These are phyloP conservation scores for Tupaia chinensis DNA, from an alignment of 2,113 vertebrate genomes.

Conservation along the genomic window DNA sequence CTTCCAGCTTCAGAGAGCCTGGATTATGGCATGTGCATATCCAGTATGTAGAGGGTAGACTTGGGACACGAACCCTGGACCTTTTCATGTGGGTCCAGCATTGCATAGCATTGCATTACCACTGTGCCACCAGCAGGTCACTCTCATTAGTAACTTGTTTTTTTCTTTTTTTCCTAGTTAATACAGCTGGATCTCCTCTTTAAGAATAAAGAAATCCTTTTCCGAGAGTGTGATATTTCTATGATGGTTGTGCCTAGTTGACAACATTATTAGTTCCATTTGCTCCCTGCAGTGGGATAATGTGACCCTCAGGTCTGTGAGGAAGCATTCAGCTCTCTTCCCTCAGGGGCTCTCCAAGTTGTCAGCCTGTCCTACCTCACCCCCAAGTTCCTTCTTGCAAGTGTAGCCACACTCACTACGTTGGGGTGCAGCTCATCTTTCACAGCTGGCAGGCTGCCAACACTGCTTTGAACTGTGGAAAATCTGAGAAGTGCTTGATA, in stretches of 20 bases:
- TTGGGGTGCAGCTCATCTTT: conserved; percentile 51
- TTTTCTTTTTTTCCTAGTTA: not conserved
- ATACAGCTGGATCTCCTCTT: not conserved
- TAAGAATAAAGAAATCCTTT: not conserved
- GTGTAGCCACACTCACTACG: conserved; percentile 20
- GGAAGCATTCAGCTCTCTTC: not conserved
- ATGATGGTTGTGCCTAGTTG: too few relatives aligned
- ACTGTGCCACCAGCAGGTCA: too few relatives aligned
- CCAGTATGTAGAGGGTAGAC: too few relatives aligned
- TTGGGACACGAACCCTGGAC: too few relatives aligned
- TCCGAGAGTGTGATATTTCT: not conserved
- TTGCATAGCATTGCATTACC: too few relatives aligned
- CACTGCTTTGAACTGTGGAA: conserved; percentile 66
- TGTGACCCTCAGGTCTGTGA: not conserved
- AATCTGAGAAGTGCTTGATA: conserved; percentile 66
- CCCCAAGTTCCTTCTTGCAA: not conserved
- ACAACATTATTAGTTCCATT: not conserved
- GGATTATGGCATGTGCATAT: too few relatives aligned
- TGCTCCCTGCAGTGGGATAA: not conserved
- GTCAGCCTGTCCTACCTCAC: not conserved
- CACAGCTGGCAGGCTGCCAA: conserved; percentile 41
- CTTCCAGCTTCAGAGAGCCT: too few relatives aligned
- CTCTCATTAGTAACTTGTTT: too few relatives aligned
- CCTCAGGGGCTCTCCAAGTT: not conserved
- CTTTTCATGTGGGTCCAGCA: too few relatives aligned